Conservation (phyloP, 1,140 invertebrate genomes). For the Paralvinella palmiformis region DNA sequence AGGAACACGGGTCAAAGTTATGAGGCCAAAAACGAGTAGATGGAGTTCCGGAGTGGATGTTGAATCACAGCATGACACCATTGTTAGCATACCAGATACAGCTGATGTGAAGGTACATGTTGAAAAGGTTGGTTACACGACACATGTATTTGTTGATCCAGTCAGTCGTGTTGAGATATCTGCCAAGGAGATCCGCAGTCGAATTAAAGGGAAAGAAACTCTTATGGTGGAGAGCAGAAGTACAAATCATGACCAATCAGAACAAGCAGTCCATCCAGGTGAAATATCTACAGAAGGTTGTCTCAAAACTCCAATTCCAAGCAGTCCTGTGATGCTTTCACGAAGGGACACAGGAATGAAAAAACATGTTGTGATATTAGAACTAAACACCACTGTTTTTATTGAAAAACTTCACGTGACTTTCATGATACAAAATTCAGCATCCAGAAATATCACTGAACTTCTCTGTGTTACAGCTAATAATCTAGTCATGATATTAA, state of each 20-base stretch:
- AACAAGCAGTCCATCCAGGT: too few relatives aligned
- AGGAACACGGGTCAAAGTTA: too few relatives aligned
- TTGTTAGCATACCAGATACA: conserved; percentile 60
- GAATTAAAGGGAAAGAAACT: conserved; percentile 45
- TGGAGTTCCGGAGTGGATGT: not conserved
- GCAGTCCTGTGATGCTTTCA: too few relatives aligned
- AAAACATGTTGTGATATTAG: too few relatives aligned
- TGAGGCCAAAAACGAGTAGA: too few relatives aligned
- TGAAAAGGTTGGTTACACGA: conserved; percentile 54
- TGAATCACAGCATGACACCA: conserved; percentile 55
- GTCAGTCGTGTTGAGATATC: conserved; percentile 64
- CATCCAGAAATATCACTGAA: not conserved
- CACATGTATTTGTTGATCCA: conserved; percentile 58
- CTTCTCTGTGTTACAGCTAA: not conserved
- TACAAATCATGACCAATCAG: too few relatives aligned
- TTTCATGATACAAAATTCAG: too few relatives aligned
- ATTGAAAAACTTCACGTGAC: too few relatives aligned
- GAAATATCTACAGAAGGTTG: too few relatives aligned
- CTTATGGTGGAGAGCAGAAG: conserved; percentile 15
- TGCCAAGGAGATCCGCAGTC: conserved; percentile 63
- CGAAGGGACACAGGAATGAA: too few relatives aligned
- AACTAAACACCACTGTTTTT: too few relatives aligned
- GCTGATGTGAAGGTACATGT: conserved; percentile 68
- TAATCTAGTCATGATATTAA: not conserved
- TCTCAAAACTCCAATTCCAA: too few relatives aligned